Conservation (phyloP, 2,797 vertebrate genomes). For the Brachyrhaphis roseni region DNA sequence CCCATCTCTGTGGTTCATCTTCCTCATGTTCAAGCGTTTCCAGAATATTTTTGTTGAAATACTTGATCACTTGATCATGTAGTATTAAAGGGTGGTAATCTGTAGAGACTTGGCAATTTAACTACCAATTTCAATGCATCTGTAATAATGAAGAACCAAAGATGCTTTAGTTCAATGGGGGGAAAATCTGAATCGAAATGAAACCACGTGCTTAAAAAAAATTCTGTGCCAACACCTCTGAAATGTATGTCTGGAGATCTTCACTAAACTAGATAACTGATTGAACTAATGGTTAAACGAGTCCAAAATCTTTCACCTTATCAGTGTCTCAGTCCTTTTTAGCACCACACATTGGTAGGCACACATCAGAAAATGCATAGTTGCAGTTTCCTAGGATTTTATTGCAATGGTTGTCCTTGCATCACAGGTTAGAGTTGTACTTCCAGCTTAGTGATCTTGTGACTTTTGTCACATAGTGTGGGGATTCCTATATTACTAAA, state of each 20-base stretch:
- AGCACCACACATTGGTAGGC: background rate
- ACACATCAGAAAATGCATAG: background rate
- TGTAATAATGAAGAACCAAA: background rate
- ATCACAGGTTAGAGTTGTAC: background rate
- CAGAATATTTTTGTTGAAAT: background rate
- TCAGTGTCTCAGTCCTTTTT: background rate
- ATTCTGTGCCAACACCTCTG: background rate
- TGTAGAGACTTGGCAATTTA: background rate
- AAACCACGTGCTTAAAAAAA: background rate
- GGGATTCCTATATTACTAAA: background rate
- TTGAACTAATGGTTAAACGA: background rate
- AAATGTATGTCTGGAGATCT: background rate
- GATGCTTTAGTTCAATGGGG: background rate
- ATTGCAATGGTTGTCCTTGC: background rate
- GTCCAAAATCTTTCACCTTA: background rate
- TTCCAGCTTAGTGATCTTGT: background rate
- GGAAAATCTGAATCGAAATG: background rate
- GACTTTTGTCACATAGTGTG: background rate
- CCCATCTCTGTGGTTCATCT: too few species aligned
- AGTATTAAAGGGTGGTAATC: background rate
- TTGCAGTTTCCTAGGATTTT: background rate
- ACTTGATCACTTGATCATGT: background rate
- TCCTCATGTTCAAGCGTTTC: background rate
- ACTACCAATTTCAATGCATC: background rate
- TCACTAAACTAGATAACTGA: background rate